A percentile compares a stretch with the other conserved stretches of the same genome.
Evolutionary conservation across 2,113 vertebrate genomes (phyloP).

Genomic region (Panthera uncia): DNA sequence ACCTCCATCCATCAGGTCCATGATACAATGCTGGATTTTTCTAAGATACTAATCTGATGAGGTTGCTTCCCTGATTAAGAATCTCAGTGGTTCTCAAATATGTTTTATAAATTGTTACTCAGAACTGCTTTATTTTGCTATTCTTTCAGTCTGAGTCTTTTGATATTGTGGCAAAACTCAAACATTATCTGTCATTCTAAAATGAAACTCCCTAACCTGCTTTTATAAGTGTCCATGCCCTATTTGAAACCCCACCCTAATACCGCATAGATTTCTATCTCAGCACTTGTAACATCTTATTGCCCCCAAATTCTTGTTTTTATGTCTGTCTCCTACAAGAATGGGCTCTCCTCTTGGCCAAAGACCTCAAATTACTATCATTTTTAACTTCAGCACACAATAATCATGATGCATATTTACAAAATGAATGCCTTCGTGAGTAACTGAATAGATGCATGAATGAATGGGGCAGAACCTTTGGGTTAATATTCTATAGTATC

Average conservation of each 20-base stretch:
- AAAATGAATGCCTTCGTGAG: background rate
- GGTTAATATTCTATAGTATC: background rate
- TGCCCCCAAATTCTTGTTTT: background rate
- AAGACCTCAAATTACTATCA: background rate
- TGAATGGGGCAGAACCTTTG: background rate
- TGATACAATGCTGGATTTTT: background rate
- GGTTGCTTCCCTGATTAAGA: background rate
- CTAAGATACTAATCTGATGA: background rate
- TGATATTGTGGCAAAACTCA: background rate
- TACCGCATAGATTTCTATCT: background rate
- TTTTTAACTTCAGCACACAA: background rate
- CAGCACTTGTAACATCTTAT: background rate
- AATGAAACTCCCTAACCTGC: background rate
- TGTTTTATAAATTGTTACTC: background rate
- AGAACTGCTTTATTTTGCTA: background rate
- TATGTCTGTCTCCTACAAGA: background rate
- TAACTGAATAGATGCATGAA: background rate
- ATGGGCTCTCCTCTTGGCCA: background rate
- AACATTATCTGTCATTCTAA: background rate
- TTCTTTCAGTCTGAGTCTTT: background rate
- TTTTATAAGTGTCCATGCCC: background rate
- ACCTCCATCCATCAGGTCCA: background rate
- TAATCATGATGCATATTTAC: background rate
- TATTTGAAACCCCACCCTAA: background rate
- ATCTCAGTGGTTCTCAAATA: background rate